Conservation (phyloP, 2,113 vertebrate species). For the Phaethornis superciliosus region DNA sequence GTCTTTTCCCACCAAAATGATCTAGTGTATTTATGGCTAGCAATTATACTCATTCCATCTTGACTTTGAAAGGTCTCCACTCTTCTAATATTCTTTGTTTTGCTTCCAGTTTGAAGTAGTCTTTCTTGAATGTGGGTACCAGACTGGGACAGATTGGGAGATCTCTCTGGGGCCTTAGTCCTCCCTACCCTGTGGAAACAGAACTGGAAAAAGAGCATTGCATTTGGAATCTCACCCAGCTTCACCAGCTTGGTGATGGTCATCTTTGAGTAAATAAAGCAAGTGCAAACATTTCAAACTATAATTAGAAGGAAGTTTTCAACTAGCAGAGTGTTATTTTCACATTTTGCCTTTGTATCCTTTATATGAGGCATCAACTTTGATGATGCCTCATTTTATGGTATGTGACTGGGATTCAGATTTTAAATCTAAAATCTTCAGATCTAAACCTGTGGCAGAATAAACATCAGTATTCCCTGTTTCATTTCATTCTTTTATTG, state of each 20-base stretch:
- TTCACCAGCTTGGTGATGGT: neutral
- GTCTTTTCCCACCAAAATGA: neutral
- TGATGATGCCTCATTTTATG: neutral
- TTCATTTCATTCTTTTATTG: neutral
- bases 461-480: neutral
- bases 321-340: neutral
- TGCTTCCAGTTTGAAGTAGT: neutral
- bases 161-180: neutral
- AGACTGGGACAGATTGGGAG: neutral
- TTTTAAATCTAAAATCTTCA: neutral
- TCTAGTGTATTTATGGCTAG: neutral
- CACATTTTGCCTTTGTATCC: neutral
- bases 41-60: neutral
- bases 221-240: neutral
- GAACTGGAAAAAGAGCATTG: neutral
- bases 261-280: neutral
- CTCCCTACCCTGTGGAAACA: fast-evolving
- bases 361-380: neutral
- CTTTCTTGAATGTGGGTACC: neutral
- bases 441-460: neutral
- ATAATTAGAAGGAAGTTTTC: neutral
- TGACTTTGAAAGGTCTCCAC: neutral
- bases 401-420: neutral
- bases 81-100: neutral
- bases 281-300: neutral